Evolutionary conservation across 2,888 invertebrate species (phyloP), one percentile per base, ranked within the genome.

Genomic region (Drosophila demipolita): DNA sequence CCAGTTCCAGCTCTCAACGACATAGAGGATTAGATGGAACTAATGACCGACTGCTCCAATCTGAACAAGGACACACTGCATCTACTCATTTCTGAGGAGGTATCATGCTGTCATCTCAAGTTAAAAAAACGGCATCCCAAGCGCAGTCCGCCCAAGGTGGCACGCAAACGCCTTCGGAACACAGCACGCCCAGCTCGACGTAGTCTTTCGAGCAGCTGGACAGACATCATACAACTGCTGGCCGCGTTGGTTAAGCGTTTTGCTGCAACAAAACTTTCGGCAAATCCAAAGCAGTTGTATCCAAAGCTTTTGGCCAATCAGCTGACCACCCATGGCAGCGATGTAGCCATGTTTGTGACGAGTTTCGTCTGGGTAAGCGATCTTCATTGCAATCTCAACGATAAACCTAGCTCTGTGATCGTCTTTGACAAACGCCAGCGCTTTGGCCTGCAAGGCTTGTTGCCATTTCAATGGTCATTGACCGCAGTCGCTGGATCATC

Each of bases 281-380:
- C 92, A 12, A 95, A 95, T 76, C 91, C 94, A 6, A 95, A 94
- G 90, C 94, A 93, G 79, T 95, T 94, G 93, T 95, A 96, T 86
- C 96, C 96, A 84, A 93, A 96, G 85, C 96, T 97, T 85, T 94
- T 97, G 80, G 96, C 96, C 40, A 96, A 96, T 93, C 97, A 96
- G 94, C 94, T 97, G 78, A 94, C 96, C 0, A 94, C 96, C 55
- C 96, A 95, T 89, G 94, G 95, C 23, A 95, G 95, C 20, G 95
- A 95, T 65, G 94, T 94, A 78, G 94, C 95, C 66, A 94, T 97
- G 76, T 94, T 96, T 42, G 94, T 95, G 57, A 95, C 95, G 6
- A 95, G 95, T 80, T 94, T 95, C 0, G 94, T 95, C 3, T 94
- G 96, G 76, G 93, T 96, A 42, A 95, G 95, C n/a, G 94, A 94